These are phyloP conservation scores for Notarius quadriscutis DNA, from an alignment of 2,113 vertebrate species.

Conservation along the genomic window DNA sequence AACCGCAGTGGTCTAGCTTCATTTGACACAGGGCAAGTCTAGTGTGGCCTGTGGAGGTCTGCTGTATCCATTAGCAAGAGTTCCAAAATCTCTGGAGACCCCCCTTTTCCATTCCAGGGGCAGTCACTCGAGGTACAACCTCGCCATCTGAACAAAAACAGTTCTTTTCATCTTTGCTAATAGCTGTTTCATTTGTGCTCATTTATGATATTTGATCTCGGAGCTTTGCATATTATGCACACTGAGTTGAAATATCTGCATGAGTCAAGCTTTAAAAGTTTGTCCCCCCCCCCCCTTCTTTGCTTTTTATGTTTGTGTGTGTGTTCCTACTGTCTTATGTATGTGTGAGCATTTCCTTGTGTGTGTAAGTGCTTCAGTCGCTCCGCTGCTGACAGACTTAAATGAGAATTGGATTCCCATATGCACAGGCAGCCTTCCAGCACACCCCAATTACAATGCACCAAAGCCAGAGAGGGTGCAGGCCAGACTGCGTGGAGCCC, in stretches of 20 bases:
- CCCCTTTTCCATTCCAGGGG: not conserved
- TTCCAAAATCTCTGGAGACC: conserved; percentile 24
- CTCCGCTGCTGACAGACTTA: conserved; percentile 62
- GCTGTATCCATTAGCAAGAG: conserved; percentile 65
- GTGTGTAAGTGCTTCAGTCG: conserved; percentile 42
- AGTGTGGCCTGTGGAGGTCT: conserved; percentile 55
- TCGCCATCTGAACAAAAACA: not conserved
- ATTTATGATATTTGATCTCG: not conserved
- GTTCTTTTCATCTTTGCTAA: conserved; percentile 2
- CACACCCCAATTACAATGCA: conserved; percentile 75
- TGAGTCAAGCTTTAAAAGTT: not conserved
- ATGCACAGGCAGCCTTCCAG: conserved; percentile 69
- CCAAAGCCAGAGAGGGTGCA: conserved; percentile 70
- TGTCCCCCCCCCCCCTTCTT: not conserved
- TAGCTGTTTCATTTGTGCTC: not conserved
- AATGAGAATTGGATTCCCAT: conserved; percentile 71
- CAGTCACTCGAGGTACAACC: not conserved
- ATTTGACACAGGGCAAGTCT: conserved; percentile 63
- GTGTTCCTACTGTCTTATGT: conserved; percentile 18
- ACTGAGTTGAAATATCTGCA: not conserved
- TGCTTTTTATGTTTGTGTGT: conserved; percentile 9
- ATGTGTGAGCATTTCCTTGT: conserved; percentile 38
- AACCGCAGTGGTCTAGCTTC: conserved; percentile 44
- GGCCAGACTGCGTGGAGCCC: conserved; percentile 76
- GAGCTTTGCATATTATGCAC: not conserved